A percentile compares a stretch with the other conserved stretches of the same genome.
phyloP scores from a whole-genome alignment of 2,113 vertebrate species.

The Madoqua kirkii region DNA sequence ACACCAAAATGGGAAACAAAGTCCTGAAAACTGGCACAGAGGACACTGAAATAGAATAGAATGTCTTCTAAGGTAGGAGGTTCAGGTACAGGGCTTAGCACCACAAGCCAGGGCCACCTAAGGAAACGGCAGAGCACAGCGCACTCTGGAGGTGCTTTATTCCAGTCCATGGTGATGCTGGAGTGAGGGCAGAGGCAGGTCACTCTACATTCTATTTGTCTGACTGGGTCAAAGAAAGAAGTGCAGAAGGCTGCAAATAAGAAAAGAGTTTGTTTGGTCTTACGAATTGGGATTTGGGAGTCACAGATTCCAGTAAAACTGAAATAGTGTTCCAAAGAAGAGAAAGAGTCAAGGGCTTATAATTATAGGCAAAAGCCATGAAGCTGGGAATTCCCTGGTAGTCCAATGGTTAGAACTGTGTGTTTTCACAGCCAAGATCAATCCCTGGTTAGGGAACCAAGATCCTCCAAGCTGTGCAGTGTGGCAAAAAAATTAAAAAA shows the following conservation, averaged over 20 bases:
- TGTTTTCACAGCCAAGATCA: neutral
- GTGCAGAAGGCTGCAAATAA: neutral
- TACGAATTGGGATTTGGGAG: neutral
- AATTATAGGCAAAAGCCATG: neutral
- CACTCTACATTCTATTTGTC: neutral
- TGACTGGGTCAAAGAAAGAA: neutral
- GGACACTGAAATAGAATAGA: neutral
- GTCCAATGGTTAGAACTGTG: neutral
- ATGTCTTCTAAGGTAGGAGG: neutral
- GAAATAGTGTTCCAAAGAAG: neutral
- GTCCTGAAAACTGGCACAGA: neutral
- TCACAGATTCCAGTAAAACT: neutral
- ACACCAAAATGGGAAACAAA: neutral
- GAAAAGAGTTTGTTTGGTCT: neutral
- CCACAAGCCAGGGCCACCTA: neutral
- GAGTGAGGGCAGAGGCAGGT: neutral
- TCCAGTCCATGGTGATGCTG: neutral
- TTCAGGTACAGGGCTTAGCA: neutral
- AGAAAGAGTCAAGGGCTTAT: neutral
- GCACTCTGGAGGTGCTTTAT: neutral
- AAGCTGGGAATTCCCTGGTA: neutral
- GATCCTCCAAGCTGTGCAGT: neutral
- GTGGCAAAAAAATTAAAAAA: neutral
- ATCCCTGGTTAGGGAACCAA: neutral
- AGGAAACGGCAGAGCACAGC: neutral